Percentiles rank a stretch among this genome's conserved stretches.
Evolutionary conservation across 2,888 invertebrate genomes (phyloP).

Genomic region (Tenthredo notha): DNA sequence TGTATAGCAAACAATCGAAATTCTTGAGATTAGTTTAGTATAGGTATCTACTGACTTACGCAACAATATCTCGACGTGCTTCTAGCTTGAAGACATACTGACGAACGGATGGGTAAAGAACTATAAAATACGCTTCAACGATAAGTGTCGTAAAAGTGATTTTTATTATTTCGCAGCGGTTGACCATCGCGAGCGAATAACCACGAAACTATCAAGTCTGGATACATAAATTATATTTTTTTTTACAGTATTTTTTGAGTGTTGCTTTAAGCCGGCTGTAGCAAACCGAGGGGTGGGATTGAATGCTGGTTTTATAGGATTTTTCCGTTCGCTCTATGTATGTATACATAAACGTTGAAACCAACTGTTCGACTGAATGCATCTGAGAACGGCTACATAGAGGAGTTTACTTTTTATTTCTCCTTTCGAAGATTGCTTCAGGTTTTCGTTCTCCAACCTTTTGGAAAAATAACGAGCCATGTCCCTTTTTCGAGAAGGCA

Average conservation of each 20-base stretch:
- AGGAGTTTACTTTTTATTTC: constrained; percentile 42
- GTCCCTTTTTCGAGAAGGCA: constrained; percentile 36
- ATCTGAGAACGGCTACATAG: constrained; percentile 11
- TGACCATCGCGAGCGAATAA: constrained; percentile 19
- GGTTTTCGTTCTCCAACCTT: constrained; percentile 35
- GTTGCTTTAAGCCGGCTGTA: constrained; percentile 8
- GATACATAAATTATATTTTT: constrained; percentile 34
- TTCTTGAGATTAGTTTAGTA: neutral
- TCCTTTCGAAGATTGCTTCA: constrained; percentile 44
- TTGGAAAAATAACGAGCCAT: constrained; percentile 49
- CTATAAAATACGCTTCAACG: constrained; percentile 11
- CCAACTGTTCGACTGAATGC: constrained; percentile 34
- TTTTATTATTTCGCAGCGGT: constrained; percentile 28
- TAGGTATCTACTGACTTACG: neutral
- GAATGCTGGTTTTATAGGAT: constrained; percentile 32
- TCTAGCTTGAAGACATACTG: neutral
- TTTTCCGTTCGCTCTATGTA: neutral
- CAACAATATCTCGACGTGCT: neutral
- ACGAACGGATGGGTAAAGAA: neutral
- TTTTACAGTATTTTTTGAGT: constrained; percentile 15
- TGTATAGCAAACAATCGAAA: constrained; percentile 17
- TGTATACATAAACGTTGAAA: constrained; percentile 15
- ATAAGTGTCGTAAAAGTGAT: constrained; percentile 40
- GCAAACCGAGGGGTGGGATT: neutral
- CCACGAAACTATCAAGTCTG: constrained; percentile 37